Conservation (phyloP, 2,797 vertebrate genomes). For the Podarcis siculus region DNA sequence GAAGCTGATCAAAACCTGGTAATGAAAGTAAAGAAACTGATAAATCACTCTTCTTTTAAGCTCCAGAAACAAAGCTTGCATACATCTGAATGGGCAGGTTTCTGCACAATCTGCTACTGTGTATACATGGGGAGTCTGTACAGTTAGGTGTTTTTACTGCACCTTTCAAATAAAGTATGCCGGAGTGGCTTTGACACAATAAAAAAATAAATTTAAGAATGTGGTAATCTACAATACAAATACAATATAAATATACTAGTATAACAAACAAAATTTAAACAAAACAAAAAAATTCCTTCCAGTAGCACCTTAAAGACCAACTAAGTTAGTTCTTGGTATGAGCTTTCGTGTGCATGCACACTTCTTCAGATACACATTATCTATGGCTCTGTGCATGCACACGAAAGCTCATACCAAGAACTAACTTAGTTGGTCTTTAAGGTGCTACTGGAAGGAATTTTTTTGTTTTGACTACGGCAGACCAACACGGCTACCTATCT, state of each 20-base stretch:
- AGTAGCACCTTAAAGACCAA: too few relatives aligned
- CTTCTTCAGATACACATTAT: too few relatives aligned
- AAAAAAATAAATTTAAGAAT: background rate
- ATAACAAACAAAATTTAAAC: background rate
- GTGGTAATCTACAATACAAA: background rate
- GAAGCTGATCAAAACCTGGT: background rate
- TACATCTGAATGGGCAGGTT: background rate
- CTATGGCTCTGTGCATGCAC: too few relatives aligned
- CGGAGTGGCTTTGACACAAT: background rate
- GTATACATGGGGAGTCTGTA: background rate
- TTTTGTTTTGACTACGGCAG: too few relatives aligned
- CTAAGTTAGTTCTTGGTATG: too few relatives aligned
- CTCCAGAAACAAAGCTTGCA: background rate
- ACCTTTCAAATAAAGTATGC: background rate
- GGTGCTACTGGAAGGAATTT: too few relatives aligned
- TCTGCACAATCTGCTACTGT: background rate
- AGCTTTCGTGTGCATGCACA: too few relatives aligned
- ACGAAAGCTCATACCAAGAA: too few relatives aligned
- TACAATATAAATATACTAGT: background rate
- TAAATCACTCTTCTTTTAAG: background rate
- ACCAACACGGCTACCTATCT: too few relatives aligned
- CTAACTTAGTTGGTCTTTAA: too few relatives aligned
- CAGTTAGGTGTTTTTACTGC: background rate
- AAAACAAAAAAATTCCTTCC: too few relatives aligned
- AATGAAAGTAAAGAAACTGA: background rate